Evolutionary conservation across 2,888 invertebrate genomes (phyloP), one percentile per base, ranked within the genome.

Genomic region (Perithous albicinctus): DNA sequence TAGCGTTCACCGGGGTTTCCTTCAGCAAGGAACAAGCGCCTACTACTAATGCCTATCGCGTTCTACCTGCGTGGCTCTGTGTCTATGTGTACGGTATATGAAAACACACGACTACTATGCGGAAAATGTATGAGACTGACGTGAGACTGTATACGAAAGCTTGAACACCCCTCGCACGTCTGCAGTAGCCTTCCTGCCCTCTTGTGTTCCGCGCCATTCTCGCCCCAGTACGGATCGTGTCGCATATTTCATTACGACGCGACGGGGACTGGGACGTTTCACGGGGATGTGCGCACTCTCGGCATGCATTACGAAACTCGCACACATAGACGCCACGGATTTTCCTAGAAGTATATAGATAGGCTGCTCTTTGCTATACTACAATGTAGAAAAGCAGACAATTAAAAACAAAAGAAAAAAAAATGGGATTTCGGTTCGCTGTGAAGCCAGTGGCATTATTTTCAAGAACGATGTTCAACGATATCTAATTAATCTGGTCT

Each of bases 191-290:
- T 63, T 41, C 35, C 69, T 41, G 41, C 20, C 29, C 29, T 63
- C 46, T 38, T 67, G 32, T 38, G 61, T 70, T 56, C 67, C 64
- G 73, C 69, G 61, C 64, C 69, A 59, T 61, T 35, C 51, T 43
- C 54, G 67, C 61, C 61, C 51, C 74, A 18, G 69, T 74, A 69
- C 41, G 67, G 69, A 69, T 74, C 69, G 63, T 46, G 54, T 78
- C 78, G 67, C 75, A 83, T 83, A 82, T 83, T 82, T 83, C 81
- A 83, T 83, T 75, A 78, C 54, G 46, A 48, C 48, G 63, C 75
- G 73, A 41, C 56, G 64, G 74, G 46, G 48, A 26, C 23, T 26
- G 29, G 12, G 41, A 56, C 56, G 54, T 67, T 67, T 38, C 67
- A 56, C 76, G 59, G 41, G 56, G 43, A 61, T 66, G 61, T 32